A percentile compares a stretch with the other conserved stretches of the same genome.
These are phyloP conservation scores for Ypsolopha scabrella DNA, from an alignment of 2,888 invertebrate species.

Conservation along the genomic window DNA sequence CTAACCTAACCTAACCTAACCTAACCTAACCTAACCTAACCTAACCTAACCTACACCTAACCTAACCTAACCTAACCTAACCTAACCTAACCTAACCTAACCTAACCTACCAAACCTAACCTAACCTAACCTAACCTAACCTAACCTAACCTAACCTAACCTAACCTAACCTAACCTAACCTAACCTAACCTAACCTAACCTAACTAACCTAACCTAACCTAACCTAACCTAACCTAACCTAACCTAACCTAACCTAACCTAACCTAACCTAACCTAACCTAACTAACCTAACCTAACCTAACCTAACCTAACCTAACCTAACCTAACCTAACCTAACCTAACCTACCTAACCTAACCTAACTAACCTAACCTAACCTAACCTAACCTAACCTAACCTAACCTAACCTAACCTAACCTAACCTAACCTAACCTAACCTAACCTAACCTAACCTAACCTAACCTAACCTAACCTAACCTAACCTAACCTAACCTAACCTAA, in stretches of 20 bases:
- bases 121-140: slow-evolving; percentile 10
- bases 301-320: slow-evolving; percentile 11
- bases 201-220: slow-evolving; percentile 18
- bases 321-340: slow-evolving; percentile 4
- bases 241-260: slow-evolving; percentile 14
- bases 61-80: slow-evolving; percentile 3
- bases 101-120: slow-evolving; percentile 5
- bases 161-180: slow-evolving; percentile 10
- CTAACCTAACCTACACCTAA: slow-evolving; percentile 4
- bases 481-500: slow-evolving; percentile 5
- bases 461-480: slow-evolving; percentile 5
- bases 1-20: slow-evolving; percentile 17
- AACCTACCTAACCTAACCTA: slow-evolving; percentile 5
- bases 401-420: slow-evolving; percentile 4
- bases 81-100: slow-evolving; percentile 1
- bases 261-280: slow-evolving; percentile 2
- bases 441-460: slow-evolving; percentile 5
- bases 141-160: slow-evolving; percentile 10
- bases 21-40: slow-evolving; percentile 11
- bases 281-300: slow-evolving; percentile 9
- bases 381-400: slow-evolving; percentile 6
- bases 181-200: slow-evolving; percentile 10
- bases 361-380: slow-evolving; percentile 3
- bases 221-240: slow-evolving; percentile 21
- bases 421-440: slow-evolving; percentile 4